Evolutionary conservation across 2,113 vertebrate genomes (phyloP).

Genomic region (Thamnaconus septentrionalis): DNA sequence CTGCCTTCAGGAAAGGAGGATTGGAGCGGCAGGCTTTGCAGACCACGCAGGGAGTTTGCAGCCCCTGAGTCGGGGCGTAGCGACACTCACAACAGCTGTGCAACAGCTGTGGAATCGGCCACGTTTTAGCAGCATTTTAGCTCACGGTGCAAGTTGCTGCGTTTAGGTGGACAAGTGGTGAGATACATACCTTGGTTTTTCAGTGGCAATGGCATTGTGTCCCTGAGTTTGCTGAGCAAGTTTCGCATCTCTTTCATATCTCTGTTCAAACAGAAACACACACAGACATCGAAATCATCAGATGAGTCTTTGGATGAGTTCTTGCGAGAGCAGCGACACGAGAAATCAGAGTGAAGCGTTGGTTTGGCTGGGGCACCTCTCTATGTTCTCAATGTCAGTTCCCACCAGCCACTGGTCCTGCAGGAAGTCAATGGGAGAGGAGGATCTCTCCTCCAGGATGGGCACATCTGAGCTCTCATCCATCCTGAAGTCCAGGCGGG

Average conservation of each 20-base stretch:
- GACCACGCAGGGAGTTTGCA: too few relatives aligned
- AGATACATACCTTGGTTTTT: conserved; percentile 90
- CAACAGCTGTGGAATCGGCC: too few relatives aligned
- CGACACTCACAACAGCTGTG: too few relatives aligned
- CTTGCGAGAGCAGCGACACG: too few relatives aligned
- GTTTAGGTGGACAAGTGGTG: too few relatives aligned
- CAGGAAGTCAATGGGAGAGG: conserved; percentile 83
- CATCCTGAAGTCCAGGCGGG: conserved; percentile 82
- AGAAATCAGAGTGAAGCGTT: too few relatives aligned
- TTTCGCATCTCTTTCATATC: conserved; percentile 97
- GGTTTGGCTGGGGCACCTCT: conserved; percentile 73
- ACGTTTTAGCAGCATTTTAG: too few relatives aligned
- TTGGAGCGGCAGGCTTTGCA: too few relatives aligned
- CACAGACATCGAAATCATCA: too few relatives aligned
- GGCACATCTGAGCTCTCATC: conserved; percentile 89
- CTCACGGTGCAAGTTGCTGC: too few relatives aligned
- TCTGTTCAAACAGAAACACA: conserved; percentile 64
- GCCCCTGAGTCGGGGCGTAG: too few relatives aligned
- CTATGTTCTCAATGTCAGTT: conserved; percentile 91
- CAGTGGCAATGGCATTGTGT: conserved; percentile 96
- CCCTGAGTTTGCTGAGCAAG: conserved; percentile 98
- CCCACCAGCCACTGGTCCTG: conserved; percentile 91
- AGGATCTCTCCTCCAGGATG: conserved; percentile 86
- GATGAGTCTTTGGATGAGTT: not conserved
- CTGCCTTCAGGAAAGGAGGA: too few relatives aligned